Conservation (phyloP, 2,797 vertebrate genomes). For the Scolopax rusticola region DNA sequence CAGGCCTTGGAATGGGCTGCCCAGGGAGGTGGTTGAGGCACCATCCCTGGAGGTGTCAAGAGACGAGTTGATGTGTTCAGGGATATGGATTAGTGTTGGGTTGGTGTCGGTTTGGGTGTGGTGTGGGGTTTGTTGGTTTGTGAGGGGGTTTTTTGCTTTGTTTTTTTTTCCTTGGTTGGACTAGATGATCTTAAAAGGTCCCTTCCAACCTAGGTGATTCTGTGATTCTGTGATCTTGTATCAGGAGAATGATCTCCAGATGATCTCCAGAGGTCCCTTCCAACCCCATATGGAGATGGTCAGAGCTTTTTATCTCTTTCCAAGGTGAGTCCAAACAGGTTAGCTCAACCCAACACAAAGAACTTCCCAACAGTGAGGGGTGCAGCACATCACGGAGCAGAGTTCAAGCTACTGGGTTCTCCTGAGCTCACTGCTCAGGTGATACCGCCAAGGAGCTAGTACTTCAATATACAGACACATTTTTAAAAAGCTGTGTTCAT, state of each 20-base stretch:
- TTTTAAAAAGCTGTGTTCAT: neutral
- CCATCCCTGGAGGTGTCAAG: no score
- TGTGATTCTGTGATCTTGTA: neutral
- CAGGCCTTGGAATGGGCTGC: no score
- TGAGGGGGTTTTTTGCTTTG: no score
- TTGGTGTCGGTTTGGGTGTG: no score
- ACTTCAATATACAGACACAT: neutral
- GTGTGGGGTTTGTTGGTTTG: no score
- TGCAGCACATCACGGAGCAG: neutral
- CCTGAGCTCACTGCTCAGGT: neutral
- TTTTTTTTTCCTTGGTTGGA: no score
- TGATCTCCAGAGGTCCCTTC: no score
- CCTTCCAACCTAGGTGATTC: no score
- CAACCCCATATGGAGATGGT: neutral
- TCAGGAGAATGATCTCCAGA: neutral
- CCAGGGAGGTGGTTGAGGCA: no score
- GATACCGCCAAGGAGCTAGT: neutral
- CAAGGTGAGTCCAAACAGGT: neutral
- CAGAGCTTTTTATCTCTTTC: neutral
- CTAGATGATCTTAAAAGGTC: no score
- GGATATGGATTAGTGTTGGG: no score
- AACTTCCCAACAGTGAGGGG: neutral
- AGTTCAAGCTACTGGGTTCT: neutral
- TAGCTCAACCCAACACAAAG: neutral
- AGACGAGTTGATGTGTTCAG: no score